A percentile compares a stretch with the other conserved stretches of the same genome.
These are phyloP conservation scores for Chironomus tepperi DNA, from an alignment of 1,140 invertebrate genomes.

Conservation along the genomic window DNA sequence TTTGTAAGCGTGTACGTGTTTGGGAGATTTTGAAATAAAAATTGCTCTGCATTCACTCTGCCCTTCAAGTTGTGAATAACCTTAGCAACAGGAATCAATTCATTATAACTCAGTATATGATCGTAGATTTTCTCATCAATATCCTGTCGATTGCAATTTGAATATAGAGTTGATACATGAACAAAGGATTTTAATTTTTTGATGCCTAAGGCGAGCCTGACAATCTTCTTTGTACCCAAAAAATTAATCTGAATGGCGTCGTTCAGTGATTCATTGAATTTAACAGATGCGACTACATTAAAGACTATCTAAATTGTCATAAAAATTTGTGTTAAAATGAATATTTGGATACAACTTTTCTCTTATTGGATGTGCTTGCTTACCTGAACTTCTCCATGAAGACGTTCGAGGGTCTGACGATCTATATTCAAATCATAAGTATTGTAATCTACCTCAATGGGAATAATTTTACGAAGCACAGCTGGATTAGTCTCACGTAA, in stretches of 20 bases:
- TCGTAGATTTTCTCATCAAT: constrained; percentile 50
- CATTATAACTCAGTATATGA: constrained; percentile 41
- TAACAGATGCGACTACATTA: constrained; percentile 81
- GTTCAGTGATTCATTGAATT: constrained; percentile 74
- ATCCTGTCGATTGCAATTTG: constrained; percentile 48
- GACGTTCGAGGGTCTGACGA: constrained; percentile 36
- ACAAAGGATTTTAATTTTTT: constrained; percentile 52
- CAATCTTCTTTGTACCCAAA: constrained; percentile 48
- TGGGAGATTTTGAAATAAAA: constrained; percentile 47
- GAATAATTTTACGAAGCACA: constrained; percentile 61
- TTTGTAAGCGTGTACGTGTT: constrained; percentile 58
- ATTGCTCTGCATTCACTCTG: constrained; percentile 40
- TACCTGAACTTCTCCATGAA: constrained; percentile 39
- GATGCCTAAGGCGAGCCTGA: constrained; percentile 53
- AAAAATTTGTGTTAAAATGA: too few species aligned
- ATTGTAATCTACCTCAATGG: constrained; percentile 76
- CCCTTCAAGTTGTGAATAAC: constrained; percentile 42
- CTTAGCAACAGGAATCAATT: constrained; percentile 42
- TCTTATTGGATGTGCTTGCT: constrained; percentile 10
- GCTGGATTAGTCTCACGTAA: constrained; percentile 49
- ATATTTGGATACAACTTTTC: background rate
- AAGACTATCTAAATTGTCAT: constrained; percentile 56
- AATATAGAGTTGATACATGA: constrained; percentile 58
- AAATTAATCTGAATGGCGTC: constrained; percentile 52
- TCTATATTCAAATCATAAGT: constrained; percentile 65